Conservation (phyloP, 2,888 invertebrate genomes). For the Amiota communis region DNA sequence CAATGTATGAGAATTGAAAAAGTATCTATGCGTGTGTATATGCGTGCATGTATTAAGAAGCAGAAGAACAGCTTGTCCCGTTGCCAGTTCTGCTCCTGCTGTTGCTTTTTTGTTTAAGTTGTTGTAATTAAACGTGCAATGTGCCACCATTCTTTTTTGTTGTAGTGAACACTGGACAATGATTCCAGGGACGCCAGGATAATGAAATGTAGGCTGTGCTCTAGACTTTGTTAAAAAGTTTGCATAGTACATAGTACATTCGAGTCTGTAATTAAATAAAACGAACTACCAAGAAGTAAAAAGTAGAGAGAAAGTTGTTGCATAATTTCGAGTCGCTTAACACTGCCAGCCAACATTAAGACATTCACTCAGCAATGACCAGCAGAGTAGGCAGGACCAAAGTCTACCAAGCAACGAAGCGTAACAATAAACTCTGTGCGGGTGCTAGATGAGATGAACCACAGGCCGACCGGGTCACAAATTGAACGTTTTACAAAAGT, state of each 20-base stretch:
- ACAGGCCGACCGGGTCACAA: background rate
- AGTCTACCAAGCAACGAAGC: background rate
- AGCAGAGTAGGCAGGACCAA: background rate
- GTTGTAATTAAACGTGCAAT: background rate
- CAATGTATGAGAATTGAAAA: background rate
- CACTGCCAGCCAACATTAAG: too few relatives aligned
- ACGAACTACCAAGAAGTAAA: slow-evolving; percentile 2
- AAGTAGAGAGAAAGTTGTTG: slow-evolving; percentile 8
- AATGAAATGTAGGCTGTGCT: background rate
- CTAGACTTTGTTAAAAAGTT: slow-evolving; percentile 6
- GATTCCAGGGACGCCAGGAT: background rate
- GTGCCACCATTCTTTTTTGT: background rate
- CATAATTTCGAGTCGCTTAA: slow-evolving; percentile 14
- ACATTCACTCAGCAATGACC: background rate
- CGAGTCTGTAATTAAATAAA: slow-evolving; percentile 26
- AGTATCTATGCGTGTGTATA: background rate
- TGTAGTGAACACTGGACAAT: slow-evolving; percentile 1
- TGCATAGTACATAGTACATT: background rate
- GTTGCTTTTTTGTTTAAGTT: background rate
- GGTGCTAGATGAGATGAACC: background rate
- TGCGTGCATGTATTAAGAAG: background rate
- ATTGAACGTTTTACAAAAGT: slow-evolving; percentile 10
- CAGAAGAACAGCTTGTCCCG: background rate
- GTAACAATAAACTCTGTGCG: background rate
- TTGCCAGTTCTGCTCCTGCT: background rate